These are phyloP conservation scores for Polypterus senegalus DNA, from an alignment of 2,113 vertebrate species.

Conservation along the genomic window DNA sequence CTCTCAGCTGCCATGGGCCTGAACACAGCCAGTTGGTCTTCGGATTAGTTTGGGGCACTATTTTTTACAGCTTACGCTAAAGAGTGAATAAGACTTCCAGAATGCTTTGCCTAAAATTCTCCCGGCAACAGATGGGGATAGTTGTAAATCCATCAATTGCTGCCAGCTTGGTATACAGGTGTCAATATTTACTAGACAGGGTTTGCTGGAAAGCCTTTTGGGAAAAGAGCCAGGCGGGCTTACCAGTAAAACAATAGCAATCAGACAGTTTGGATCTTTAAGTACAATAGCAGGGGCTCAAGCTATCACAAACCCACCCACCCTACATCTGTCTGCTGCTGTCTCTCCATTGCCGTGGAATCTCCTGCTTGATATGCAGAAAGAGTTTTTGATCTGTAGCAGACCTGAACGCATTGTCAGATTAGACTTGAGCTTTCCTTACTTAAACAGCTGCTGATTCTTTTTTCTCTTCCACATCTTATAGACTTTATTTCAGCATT, in stretches of 20 bases:
- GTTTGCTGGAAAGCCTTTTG: slow-evolving; percentile 46
- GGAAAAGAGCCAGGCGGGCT: slow-evolving; percentile 45
- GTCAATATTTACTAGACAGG: slow-evolving; percentile 73
- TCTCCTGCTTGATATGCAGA: slow-evolving; percentile 34
- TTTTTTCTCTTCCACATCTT: slow-evolving; percentile 2
- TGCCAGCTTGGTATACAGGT: slow-evolving; percentile 68
- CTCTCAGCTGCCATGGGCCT: slow-evolving; percentile 39
- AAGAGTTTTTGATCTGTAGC: slow-evolving; percentile 27
- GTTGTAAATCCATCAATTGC: slow-evolving; percentile 46
- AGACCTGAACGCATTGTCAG: slow-evolving; percentile 17
- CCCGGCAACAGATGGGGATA: slow-evolving; percentile 73
- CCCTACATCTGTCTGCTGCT: slow-evolving; percentile 40
- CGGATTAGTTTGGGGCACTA: slow-evolving; percentile 54
- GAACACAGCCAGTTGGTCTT: slow-evolving; percentile 53
- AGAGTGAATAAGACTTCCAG: slow-evolving; percentile 53
- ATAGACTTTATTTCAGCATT: no score
- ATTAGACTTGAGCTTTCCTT: slow-evolving; percentile 18
- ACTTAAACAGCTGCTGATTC: slow-evolving; percentile 26
- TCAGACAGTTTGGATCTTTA: slow-evolving; percentile 42
- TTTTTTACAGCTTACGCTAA: slow-evolving; percentile 55
- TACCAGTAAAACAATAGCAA: slow-evolving; percentile 65
- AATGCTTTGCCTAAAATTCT: slow-evolving; percentile 59
- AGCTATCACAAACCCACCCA: slow-evolving; percentile 14
- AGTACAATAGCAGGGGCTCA: slow-evolving; percentile 36
- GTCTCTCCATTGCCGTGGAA: slow-evolving; percentile 15